Conservation (phyloP, 2,797 vertebrate genomes). For the Hydrolagus colliei region DNA sequence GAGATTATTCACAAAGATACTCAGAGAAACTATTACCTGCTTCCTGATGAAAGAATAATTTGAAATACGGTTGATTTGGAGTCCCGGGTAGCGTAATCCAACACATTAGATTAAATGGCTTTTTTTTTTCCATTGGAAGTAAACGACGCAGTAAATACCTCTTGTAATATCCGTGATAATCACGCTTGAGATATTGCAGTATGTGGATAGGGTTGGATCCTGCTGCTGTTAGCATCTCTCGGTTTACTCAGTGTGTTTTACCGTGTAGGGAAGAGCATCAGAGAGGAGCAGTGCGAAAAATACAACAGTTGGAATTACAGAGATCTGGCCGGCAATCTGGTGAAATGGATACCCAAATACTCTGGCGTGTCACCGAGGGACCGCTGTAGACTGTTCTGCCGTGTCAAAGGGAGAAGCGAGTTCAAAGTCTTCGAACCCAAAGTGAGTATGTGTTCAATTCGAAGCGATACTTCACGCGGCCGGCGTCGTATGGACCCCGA, state of each 20-base stretch:
- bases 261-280: constrained; percentile 77
- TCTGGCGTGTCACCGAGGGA: constrained; percentile 83
- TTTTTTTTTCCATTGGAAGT: too few species aligned
- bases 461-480: too few species aligned
- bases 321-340: constrained; percentile 65
- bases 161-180: too few species aligned
- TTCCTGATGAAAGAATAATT: neutral
- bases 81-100: too few species aligned
- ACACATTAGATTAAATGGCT: too few species aligned
- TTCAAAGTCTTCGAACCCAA: constrained; percentile 93
- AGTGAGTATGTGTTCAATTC: constrained; percentile 53
- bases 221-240: neutral
- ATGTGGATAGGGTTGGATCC: too few species aligned
- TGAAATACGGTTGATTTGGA: too few species aligned
- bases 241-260: neutral
- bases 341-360: constrained; percentile 91
- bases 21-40: neutral
- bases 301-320: constrained; percentile 76
- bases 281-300: constrained; percentile 90
- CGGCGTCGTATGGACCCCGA: too few species aligned
- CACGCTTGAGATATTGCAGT: too few species aligned
- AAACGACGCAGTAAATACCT: too few species aligned
- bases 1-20: too few species aligned
- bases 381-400: constrained; percentile 87
- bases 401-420: constrained; percentile 75